These are phyloP conservation scores for Cyprinus carpio DNA, from an alignment of 2,113 vertebrate genomes.

Conservation along the genomic window DNA sequence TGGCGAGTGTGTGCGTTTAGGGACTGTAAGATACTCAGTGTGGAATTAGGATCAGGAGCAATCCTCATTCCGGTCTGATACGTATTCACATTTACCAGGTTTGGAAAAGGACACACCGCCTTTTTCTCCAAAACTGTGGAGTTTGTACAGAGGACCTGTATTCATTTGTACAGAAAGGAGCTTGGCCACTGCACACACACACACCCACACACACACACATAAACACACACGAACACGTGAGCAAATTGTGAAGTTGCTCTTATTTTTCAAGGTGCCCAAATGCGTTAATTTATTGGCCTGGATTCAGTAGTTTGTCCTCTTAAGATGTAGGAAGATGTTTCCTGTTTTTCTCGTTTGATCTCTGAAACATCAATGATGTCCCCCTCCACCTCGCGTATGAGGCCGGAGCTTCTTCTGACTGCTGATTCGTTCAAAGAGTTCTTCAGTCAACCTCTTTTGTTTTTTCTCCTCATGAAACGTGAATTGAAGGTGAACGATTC, in stretches of 20 bases:
- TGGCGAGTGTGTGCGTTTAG: slow-evolving; percentile 66
- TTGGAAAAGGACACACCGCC: slow-evolving; percentile 43
- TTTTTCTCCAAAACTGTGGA: slow-evolving; percentile 80
- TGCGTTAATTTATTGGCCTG: slow-evolving; percentile 52
- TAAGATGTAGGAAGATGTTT: slow-evolving; percentile 88
- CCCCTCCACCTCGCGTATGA: slow-evolving; percentile 13
- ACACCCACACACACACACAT: slow-evolving; percentile 14
- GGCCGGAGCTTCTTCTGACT: slow-evolving; percentile 79
- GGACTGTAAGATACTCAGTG: slow-evolving; percentile 84
- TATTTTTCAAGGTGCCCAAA: slow-evolving; percentile 52
- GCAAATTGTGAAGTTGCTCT: slow-evolving; percentile 41
- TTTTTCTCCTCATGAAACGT: slow-evolving; percentile 84
- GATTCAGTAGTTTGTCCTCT: slow-evolving; percentile 73
- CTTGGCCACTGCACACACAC: slow-evolving; percentile 26
- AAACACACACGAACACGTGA: neutral
- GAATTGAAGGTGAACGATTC: slow-evolving; percentile 64
- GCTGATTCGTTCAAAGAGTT: slow-evolving; percentile 77
- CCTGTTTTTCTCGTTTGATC: slow-evolving; percentile 60
- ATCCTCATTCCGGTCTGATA: slow-evolving; percentile 79
- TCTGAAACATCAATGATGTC: slow-evolving; percentile 40
- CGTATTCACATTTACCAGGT: slow-evolving; percentile 74
- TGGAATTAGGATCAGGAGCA: slow-evolving; percentile 71
- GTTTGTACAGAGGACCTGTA: slow-evolving; percentile 85
- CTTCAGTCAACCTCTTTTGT: slow-evolving; percentile 66
- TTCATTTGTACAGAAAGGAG: slow-evolving; percentile 66